Evolutionary conservation across 2,888 invertebrate species (phyloP), one percentile per base, ranked within the genome.

Genomic region (Nebria salina): DNA sequence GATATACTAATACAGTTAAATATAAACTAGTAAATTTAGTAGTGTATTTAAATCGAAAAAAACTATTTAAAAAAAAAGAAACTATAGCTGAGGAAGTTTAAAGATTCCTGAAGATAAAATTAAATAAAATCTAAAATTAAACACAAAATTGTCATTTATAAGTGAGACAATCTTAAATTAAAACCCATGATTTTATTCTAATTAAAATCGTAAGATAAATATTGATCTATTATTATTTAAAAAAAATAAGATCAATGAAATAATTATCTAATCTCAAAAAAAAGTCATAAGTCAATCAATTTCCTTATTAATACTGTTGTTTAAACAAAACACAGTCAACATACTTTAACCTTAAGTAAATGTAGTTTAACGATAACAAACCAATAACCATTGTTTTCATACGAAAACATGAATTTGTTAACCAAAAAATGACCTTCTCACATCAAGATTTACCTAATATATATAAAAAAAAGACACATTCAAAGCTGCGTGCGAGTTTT

Each of bases 401-500:
- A 26, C n/a, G 26, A 76, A 76, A 76, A 76, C 76, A 76, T 70
- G 76, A 76, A 20, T 68, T 70, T 76, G 13, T 20, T 76, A 76
- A 76, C 76, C 76, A 76, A 76, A 65, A 76, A 75, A 68, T 15
- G 66, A 26, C 34, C 41, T 76, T 42, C 54, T 20, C 66, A 68
- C 68, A 41, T 76, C 2, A 20, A 25, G 34, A 65, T 25, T n/a
- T 9, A 65, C 34, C 25, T 65, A 25, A 15, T 34, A 65, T 26
- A 26, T 7, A 26, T 13, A 65, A 64, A 70, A 20, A 15, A 41
- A 70, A 2, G 20, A 70, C 73, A 11, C 42, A 73, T 26, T n/a
- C 34, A 43, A 25, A 73, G 13, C 9, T 73, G 2, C n/a, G 9
- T 11, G 9, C n/a, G 8, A 42, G 68, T 42, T 76, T 66, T 15